Evolutionary conservation across 2,113 vertebrate genomes (phyloP).

Genomic region (Gopherus flavomarginatus): DNA sequence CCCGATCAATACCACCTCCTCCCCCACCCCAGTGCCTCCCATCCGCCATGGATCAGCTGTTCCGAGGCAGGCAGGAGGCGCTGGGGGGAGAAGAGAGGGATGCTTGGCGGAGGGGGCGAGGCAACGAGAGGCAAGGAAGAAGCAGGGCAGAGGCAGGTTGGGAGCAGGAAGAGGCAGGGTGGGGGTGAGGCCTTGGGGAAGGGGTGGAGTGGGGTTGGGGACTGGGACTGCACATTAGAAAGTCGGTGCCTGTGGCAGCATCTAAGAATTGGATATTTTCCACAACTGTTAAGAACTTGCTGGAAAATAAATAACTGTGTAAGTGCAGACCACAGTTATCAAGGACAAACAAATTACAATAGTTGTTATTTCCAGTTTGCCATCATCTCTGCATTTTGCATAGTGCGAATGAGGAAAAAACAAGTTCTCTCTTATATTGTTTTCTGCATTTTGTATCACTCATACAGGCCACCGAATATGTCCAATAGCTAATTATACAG

Average conservation of each 20-base stretch:
- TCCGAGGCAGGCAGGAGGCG: too few relatives aligned
- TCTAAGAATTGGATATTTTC: neutral
- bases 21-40: too few relatives aligned
- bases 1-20: too few relatives aligned
- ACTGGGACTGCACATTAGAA: too few relatives aligned
- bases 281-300: neutral
- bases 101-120: too few relatives aligned
- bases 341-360: neutral
- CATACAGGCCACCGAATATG: conserved; percentile 62
- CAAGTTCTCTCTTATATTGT: conserved; percentile 38
- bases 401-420: neutral
- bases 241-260: neutral
- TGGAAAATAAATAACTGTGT: neutral
- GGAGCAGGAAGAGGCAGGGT: too few relatives aligned
- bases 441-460: conserved; percentile 64
- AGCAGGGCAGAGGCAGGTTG: too few relatives aligned
- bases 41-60: too few relatives aligned
- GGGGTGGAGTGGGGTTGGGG: too few relatives aligned
- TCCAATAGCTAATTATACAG: conserved; percentile 76
- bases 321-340: neutral
- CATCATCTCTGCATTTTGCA: conserved; percentile 32
- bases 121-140: too few relatives aligned
- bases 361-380: conserved; percentile 32
- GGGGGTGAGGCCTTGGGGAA: too few relatives aligned
- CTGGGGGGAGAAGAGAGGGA: too few relatives aligned